A percentile compares a stretch with the other conserved stretches of the same genome.
Evolutionary conservation across 2,888 invertebrate species (phyloP).

Genomic region (Leistus spinibarbis): DNA sequence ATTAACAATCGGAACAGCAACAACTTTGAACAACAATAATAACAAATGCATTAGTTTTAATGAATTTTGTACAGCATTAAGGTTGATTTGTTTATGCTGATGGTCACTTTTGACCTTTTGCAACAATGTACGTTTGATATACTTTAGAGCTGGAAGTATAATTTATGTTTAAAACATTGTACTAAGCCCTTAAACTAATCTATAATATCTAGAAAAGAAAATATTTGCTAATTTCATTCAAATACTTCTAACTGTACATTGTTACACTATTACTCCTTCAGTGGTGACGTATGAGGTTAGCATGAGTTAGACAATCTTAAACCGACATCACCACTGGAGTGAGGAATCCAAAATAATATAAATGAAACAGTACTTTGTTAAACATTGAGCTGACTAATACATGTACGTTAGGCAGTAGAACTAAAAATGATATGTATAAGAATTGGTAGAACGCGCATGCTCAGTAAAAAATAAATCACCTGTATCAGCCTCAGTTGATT

Average conservation of each 20-base stretch:
- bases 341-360: not conserved
- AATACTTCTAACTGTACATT: not conserved
- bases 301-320: too few relatives aligned
- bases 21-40: too few relatives aligned
- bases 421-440: not conserved
- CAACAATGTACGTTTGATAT: not conserved
- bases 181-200: too few relatives aligned
- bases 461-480: slow-evolving; percentile 57
- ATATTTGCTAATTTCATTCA: too few relatives aligned
- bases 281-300: not conserved
- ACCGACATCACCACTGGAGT: not conserved
- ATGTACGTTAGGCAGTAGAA: slow-evolving; percentile 2
- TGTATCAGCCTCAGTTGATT: slow-evolving; percentile 64
- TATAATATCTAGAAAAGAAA: not conserved
- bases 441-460: not conserved
- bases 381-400: slow-evolving; percentile 1
- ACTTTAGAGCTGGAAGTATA: too few relatives aligned
- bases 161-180: not conserved
- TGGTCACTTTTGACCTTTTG: not conserved
- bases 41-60: not conserved
- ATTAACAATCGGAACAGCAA: not conserved
- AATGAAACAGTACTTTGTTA: not conserved
- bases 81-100: not conserved
- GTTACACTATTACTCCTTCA: not conserved
- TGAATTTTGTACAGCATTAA: not conserved